Conservation (phyloP, 2,888 invertebrate species). For the Apotomis betuletana region DNA sequence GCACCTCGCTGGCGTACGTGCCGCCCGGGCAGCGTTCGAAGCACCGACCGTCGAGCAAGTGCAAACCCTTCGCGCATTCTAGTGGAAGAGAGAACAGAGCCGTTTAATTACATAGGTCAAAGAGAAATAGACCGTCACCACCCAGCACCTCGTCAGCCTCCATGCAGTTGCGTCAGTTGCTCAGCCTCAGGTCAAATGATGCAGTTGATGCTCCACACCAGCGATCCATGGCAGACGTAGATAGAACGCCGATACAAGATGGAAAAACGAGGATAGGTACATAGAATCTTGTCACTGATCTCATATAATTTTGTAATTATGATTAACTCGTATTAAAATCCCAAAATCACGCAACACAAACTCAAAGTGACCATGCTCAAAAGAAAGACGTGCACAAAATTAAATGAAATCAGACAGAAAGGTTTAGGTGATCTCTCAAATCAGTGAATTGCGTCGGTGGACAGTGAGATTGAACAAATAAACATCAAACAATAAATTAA, state of each 20-base stretch:
- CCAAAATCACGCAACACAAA: slow-evolving; percentile 9
- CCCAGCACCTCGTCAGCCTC: slow-evolving; percentile 76
- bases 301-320: slow-evolving; percentile 74
- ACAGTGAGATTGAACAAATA: slow-evolving; percentile 34
- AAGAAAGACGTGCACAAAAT: slow-evolving; percentile 73
- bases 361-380: slow-evolving; percentile 52
- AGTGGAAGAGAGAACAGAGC: slow-evolving; percentile 79
- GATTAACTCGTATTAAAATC: slow-evolving; percentile 30
- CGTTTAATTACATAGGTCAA: slow-evolving; percentile 65
- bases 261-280: slow-evolving; percentile 56
- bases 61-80: slow-evolving; percentile 86
- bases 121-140: slow-evolving; percentile 69
- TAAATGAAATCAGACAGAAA: slow-evolving; percentile 73
- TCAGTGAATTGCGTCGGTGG: slow-evolving; percentile 30
- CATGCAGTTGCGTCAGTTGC: slow-evolving; percentile 73
- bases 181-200: slow-evolving; percentile 63
- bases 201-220: slow-evolving; percentile 64
- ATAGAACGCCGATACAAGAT: slow-evolving; percentile 52
- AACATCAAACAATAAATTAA: slow-evolving; percentile 39
- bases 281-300: slow-evolving; percentile 82
- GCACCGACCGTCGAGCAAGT: slow-evolving; percentile 85
- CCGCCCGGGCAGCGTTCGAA: slow-evolving; percentile 82
- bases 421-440: slow-evolving; percentile 22
- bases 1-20: slow-evolving; percentile 74
- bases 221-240: slow-evolving; percentile 61